A percentile compares a stretch with the other conserved stretches of the same genome.
Conservation (phyloP, 2,888 invertebrate genomes). For the Calephelis perditalis region DNA sequence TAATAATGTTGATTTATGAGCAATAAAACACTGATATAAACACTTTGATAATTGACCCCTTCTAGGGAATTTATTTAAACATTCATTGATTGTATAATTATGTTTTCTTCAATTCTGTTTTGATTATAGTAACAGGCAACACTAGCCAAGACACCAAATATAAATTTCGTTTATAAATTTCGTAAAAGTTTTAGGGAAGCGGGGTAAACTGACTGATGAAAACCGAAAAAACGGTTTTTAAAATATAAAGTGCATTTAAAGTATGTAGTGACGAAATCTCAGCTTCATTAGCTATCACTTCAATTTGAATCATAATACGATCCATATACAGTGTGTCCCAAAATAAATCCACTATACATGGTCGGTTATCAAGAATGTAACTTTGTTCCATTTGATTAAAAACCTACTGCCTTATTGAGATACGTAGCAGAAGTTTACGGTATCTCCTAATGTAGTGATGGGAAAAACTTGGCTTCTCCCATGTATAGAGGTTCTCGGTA, state of each 20-base stretch:
- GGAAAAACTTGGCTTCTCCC: constrained; percentile 43
- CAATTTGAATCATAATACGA: not conserved
- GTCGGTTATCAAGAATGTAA: constrained; percentile 5
- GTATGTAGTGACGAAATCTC: not conserved
- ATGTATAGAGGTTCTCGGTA: constrained; percentile 44
- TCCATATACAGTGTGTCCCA: constrained; percentile 11
- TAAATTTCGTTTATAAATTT: too few relatives aligned
- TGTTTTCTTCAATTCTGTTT: too few relatives aligned
- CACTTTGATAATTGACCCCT: constrained; percentile 5
- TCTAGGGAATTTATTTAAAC: not conserved
- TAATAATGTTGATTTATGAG: constrained; percentile 6
- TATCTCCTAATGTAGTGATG: constrained; percentile 32
- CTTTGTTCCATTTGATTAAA: constrained; percentile 27
- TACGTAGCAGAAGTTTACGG: constrained; percentile 30
- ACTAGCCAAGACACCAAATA: too few relatives aligned
- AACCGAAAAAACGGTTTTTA: too few relatives aligned
- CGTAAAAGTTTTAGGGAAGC: too few relatives aligned
- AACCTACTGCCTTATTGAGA: constrained; percentile 26
- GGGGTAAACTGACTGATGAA: too few relatives aligned
- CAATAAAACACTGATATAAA: constrained; percentile 3
- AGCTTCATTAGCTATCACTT: not conserved
- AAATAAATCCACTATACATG: constrained; percentile 13
- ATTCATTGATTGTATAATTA: too few relatives aligned
- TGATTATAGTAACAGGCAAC: too few relatives aligned
- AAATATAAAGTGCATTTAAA: too few relatives aligned